Percentiles rank a stretch among this genome's conserved stretches.
Conservation (phyloP, 2,888 invertebrate species). For the Rhyacophila evoluta region DNA sequence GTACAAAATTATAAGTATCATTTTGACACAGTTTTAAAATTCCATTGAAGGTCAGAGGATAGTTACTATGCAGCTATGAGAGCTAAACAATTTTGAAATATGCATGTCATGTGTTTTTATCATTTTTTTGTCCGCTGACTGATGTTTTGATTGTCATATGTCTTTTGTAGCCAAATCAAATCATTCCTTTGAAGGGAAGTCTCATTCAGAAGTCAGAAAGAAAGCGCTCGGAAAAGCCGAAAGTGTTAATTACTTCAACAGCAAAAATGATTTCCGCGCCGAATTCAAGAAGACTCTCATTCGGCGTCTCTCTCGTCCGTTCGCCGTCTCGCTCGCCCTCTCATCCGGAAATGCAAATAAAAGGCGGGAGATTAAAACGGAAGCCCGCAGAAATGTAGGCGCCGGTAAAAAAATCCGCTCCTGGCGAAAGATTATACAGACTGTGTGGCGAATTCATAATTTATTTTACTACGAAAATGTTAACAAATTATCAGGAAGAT, state of each 20-base stretch:
- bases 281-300: neutral
- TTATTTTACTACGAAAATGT: too few species aligned
- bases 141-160: too few species aligned
- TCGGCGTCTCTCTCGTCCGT: conserved; percentile 57
- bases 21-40: too few species aligned
- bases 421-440: neutral
- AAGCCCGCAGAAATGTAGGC: conserved; percentile 5
- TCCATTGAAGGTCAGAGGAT: too few species aligned
- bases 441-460: too few species aligned
- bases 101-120: too few species aligned
- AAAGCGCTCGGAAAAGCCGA: conserved; percentile 33
- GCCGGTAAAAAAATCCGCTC: neutral
- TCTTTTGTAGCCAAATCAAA: neutral
- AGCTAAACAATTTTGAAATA: too few species aligned
- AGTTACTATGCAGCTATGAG: too few species aligned
- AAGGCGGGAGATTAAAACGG: conserved; percentile 29
- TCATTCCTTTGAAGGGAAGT: neutral
- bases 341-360: conserved; percentile 42
- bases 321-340: conserved; percentile 34
- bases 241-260: conserved; percentile 19
- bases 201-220: conserved; percentile 33
- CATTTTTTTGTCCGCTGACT: too few species aligned
- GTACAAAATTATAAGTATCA: too few species aligned
- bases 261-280: conserved; percentile 1
- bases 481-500: too few species aligned